A percentile compares a stretch with the other conserved stretches of the same genome.
Evolutionary conservation across 2,888 invertebrate genomes (phyloP).

Genomic region (Norana najaformis): DNA sequence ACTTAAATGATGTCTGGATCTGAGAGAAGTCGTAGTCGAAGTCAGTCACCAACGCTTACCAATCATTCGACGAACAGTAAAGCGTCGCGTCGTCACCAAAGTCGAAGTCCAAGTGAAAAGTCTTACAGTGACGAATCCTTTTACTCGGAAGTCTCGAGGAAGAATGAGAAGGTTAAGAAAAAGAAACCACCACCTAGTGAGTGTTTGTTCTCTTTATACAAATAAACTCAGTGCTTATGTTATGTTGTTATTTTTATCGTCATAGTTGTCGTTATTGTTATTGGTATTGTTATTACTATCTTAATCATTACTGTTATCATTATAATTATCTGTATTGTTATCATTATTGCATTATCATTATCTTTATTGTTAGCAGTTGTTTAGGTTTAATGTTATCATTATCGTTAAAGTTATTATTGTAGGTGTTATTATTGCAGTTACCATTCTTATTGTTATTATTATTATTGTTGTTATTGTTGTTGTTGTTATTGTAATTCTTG

Average conservation of each 20-base stretch:
- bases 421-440: not conserved
- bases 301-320: not conserved
- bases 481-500: too few relatives aligned
- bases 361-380: too few relatives aligned
- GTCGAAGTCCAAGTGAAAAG: slow-evolving; percentile 4
- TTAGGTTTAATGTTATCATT: not conserved
- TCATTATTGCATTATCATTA: too few relatives aligned
- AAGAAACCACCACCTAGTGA: not conserved
- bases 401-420: not conserved
- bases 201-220: not conserved
- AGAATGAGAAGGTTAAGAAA: not conserved
- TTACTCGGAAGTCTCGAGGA: not conserved
- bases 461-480: too few relatives aligned
- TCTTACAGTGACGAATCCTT: not conserved
- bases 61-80: slow-evolving; percentile 14
- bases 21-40: not conserved
- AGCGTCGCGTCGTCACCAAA: not conserved
- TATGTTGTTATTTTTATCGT: not conserved
- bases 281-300: not conserved
- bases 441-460: not conserved
- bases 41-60: not conserved
- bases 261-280: not conserved
- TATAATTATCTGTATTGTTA: not conserved
- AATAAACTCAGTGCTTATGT: not conserved
- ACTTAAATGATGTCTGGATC: slow-evolving; percentile 1